Evolutionary conservation across 2,113 vertebrate species (phyloP), one percentile per base, ranked within the genome.

Genomic region (Gavia stellata): DNA sequence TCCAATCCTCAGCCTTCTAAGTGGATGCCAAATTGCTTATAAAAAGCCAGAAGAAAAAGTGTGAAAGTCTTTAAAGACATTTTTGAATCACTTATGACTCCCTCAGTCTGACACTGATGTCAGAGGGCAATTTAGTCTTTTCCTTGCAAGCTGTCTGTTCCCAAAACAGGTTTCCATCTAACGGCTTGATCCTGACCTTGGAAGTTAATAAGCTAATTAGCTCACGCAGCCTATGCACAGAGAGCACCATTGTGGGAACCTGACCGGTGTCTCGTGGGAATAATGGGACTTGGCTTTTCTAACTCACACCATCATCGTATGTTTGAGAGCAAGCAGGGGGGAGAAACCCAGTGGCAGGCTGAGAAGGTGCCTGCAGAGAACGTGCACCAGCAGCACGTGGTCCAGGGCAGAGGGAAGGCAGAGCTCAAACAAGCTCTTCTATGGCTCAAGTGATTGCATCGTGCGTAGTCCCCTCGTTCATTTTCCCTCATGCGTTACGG

Each of bases 21-120:
- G 61, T 45, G 47, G 85, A 84, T 93, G 87, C 47, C 55, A 95
- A 96, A 96, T 88, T 92, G 79, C 88, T 84, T 84, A 45, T 68
- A 62, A 83, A 92, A 86, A 90, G 45, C 85, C 14, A 6, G 52
- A 92, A 88, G 58, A 59, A 94, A 81, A 79, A 25, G 53, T 36
- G 47, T 55, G 28, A 73, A 92, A 70, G 72, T 42, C 90, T 92
- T 92, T 86, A 56, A 88, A 92, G 67, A 36, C 0, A 5, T 86
- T 79, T 88, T 89, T 71, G 59, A 92, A 77, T 78, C 88, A 88
- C 38, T 94, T 79, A 36, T 17, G 50, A 68, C 82, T 96, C 42
- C 56, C 63, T 83, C 3, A 0, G 71, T 74, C 85, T 91, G 81
- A 92, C 7, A 10, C 77, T 84, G 42, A 63, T 81, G 75, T 36